These are phyloP conservation scores for Anableps anableps DNA, from an alignment of 2,797 vertebrate genomes.

Conservation along the genomic window DNA sequence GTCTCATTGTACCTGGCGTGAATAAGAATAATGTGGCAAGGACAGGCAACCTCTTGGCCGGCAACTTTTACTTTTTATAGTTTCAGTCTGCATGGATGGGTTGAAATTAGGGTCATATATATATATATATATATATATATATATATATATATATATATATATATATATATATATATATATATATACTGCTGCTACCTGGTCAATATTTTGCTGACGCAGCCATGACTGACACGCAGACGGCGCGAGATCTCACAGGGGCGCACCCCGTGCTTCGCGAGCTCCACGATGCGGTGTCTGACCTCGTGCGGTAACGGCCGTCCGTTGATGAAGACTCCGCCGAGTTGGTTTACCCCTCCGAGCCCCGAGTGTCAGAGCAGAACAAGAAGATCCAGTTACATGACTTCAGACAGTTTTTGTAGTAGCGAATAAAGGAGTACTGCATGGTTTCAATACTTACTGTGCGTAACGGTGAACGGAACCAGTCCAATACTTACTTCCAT, in stretches of 20 bases:
- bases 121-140: no score
- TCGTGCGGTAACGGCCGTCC: constrained; percentile 90
- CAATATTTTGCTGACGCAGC: constrained; percentile 94
- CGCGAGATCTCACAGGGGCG: constrained; percentile 84
- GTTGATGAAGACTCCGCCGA: constrained; percentile 93
- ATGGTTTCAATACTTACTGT: constrained; percentile 83
- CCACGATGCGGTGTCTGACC: constrained; percentile 90
- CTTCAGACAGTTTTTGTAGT: background rate
- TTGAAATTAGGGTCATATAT: background rate
- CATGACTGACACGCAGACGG: constrained; percentile 89
- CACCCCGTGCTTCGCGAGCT: constrained; percentile 88
- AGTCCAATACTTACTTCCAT: constrained; percentile 91
- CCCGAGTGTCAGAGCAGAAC: constrained; percentile 68
- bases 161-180: no score
- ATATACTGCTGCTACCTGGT: constrained; percentile 85
- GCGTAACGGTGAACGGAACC: constrained; percentile 86
- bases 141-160: no score
- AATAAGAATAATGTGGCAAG: constrained; percentile 12
- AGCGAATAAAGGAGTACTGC: background rate
- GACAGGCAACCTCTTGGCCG: background rate
- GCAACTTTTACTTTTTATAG: background rate
- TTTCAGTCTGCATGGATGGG: background rate
- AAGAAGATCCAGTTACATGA: background rate
- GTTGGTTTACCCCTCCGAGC: constrained; percentile 91
- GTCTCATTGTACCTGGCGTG: constrained; percentile 89